These are phyloP conservation scores for Rousettus madagascariensis DNA, from an alignment of 2,797 vertebrate genomes.

Conservation along the genomic window DNA sequence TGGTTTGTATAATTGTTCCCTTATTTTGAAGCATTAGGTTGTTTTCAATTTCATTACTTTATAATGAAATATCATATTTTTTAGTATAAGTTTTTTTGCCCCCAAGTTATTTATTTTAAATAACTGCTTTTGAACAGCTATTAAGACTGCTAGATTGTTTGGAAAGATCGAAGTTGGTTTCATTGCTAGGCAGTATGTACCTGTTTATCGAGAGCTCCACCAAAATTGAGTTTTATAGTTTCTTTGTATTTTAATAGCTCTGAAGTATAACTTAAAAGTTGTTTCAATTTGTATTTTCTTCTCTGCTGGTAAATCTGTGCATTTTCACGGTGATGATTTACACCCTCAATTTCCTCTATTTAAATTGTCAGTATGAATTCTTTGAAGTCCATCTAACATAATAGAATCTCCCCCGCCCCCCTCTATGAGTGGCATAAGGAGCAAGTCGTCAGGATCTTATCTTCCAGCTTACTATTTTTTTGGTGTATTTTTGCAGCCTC, in stretches of 20 bases:
- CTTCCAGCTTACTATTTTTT: not conserved
- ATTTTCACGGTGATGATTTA: not conserved
- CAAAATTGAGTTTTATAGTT: constrained; percentile 70
- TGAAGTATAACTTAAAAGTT: constrained; percentile 57
- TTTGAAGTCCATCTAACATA: not conserved
- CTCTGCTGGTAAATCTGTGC: not conserved
- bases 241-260: constrained; percentile 67
- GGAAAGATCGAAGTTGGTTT: constrained; percentile 53
- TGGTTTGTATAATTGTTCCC: constrained; percentile 19
- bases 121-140: constrained; percentile 23
- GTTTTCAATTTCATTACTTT: constrained; percentile 63
- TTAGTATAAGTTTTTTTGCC: constrained; percentile 42
- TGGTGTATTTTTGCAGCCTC: constrained; percentile 11
- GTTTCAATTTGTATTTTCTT: constrained; percentile 53
- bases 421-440: not conserved
- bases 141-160: constrained; percentile 49
- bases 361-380: not conserved
- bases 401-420: not conserved
- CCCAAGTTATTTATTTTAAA: constrained; percentile 24
- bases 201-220: constrained; percentile 52
- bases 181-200: not conserved
- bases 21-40: constrained; percentile 30
- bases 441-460: not conserved
- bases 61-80: constrained; percentile 59
- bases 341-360: not conserved